phyloP scores from a whole-genome alignment of 53 echinoderm and acorn worm genomes.

The Temnopleurus reevesii region DNA sequence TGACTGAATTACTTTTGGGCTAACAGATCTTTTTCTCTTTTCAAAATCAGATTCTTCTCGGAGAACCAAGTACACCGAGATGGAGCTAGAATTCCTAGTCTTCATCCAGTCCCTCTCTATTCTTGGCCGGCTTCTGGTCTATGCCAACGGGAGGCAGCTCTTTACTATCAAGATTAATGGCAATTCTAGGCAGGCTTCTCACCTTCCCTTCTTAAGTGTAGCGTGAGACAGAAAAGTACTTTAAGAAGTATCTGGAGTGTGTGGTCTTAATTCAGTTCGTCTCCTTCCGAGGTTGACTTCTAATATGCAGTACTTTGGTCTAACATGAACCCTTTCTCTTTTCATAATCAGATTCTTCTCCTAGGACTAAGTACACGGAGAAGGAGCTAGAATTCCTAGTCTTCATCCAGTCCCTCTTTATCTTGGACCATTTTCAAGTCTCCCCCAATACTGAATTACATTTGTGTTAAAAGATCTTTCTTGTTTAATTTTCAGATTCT shows the following conservation, averaged over 20 bases:
- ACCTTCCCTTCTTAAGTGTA: too few species aligned
- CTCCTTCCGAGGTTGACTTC: too few species aligned
- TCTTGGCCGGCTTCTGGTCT: slow-evolving; percentile 73
- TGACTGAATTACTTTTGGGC: too few species aligned
- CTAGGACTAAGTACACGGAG: slow-evolving; percentile 69
- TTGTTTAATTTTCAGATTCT: slow-evolving; percentile 14
- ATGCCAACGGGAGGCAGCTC: slow-evolving; percentile 69
- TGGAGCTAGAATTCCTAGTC: slow-evolving; percentile 76
- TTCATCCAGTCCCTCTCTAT: slow-evolving; percentile 73
- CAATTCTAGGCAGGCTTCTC: too few species aligned
- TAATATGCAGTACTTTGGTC: too few species aligned
- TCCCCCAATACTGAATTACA: too few species aligned
- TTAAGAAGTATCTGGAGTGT: too few species aligned
- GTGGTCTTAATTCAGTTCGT: too few species aligned
- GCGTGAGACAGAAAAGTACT: too few species aligned
- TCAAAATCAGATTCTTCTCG: not conserved
- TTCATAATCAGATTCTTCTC: slow-evolving; percentile 34
- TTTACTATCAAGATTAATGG: slow-evolving; percentile 64
- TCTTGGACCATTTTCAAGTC: slow-evolving; percentile 77
- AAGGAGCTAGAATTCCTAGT: slow-evolving; percentile 81
- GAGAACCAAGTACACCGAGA: slow-evolving; percentile 67
- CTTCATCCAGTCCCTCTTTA: slow-evolving; percentile 74
- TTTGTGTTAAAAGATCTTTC: too few species aligned
- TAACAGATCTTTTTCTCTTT: too few species aligned
- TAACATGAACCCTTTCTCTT: too few species aligned